Evolutionary conservation across 2,113 vertebrate genomes (phyloP), one percentile per base, ranked within the genome.

Genomic region (Paracanthobrama guichenoti): DNA sequence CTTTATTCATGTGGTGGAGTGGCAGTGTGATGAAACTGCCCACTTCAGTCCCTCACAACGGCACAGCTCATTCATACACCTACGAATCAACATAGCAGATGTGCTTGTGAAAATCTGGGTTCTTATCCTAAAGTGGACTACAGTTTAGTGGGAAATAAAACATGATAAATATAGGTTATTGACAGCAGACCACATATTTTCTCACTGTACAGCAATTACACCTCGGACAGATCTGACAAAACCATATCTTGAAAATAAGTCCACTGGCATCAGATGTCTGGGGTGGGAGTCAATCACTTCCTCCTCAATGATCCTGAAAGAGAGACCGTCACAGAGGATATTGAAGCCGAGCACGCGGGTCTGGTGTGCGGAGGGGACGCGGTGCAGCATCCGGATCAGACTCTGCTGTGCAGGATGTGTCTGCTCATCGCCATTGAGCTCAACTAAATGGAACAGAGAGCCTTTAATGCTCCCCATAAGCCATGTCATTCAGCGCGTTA

Each of bases 221-320:
- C 20, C 22, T 24, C 8, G 64, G 42, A 75, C 26, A 48, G 69
- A 35, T 78, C 57, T 74, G 42, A 26, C 18, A 46, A 67, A 80
- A 73, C 11, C 66, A 42, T 46, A 46, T 82, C 74, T 85, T 74
- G 31, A 79, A 85, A 72, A 84, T 90, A 87, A 92, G 91, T 89
- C 92, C 90, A 89, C 89, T 92, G 88, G 88, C 89, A 92, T 92
- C 91, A 92, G 89, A 92, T 92, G 91, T 93, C 85, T 87, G 84
- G 89, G 90, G 90, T 82, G 88, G 89, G 72, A 50, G 86, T 84
- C 90, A 2, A 88, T 90, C 83, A 90, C 90, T 93, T 89, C 84
- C 89, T 94, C 90, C 60, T 10, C 84, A 85, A 42, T 90, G 87
- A 87, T 87, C 89, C 89, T 87, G 90, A 91, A 92, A 92, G 85